These are phyloP conservation scores for Rhea pennata DNA, from an alignment of 2,113 vertebrate species.

Conservation along the genomic window DNA sequence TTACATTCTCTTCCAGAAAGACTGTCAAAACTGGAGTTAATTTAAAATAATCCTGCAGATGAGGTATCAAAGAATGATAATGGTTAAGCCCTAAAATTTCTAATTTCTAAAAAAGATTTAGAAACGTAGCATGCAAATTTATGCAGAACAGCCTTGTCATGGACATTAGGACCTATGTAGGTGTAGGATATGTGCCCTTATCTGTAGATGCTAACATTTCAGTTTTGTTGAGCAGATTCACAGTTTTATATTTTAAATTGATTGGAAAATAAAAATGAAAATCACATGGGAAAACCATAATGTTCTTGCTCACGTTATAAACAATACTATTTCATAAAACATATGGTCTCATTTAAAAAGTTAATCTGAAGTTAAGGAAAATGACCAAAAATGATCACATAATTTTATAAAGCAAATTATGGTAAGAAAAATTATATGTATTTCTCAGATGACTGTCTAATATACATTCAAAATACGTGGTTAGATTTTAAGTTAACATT, in stretches of 20 bases:
- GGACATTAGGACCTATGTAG: not conserved
- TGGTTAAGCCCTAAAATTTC: not conserved
- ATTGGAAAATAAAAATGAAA: not conserved
- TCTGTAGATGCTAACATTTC: not conserved
- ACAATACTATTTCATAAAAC: not conserved
- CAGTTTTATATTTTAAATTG: not conserved
- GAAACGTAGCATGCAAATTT: not conserved
- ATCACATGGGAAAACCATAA: not conserved
- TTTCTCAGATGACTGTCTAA: not conserved
- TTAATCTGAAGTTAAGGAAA: not conserved
- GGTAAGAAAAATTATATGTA: not conserved
- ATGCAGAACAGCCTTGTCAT: not conserved
- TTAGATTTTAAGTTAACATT: slow-evolving; percentile 6
- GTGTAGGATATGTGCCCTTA: not conserved
- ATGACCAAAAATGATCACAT: not conserved
- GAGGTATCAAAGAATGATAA: not conserved
- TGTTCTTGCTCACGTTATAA: not conserved
- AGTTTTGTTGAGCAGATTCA: not conserved
- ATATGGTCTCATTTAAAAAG: not conserved
- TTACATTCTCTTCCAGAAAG: not conserved
- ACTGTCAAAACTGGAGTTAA: not conserved
- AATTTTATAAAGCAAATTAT: not conserved
- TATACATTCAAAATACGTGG: not conserved
- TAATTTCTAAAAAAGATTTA: not conserved
- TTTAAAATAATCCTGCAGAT: not conserved